Evolutionary conservation across 2,113 vertebrate genomes (phyloP), one percentile per base, ranked within the genome.

Genomic region (Terrapene triunguis): DNA sequence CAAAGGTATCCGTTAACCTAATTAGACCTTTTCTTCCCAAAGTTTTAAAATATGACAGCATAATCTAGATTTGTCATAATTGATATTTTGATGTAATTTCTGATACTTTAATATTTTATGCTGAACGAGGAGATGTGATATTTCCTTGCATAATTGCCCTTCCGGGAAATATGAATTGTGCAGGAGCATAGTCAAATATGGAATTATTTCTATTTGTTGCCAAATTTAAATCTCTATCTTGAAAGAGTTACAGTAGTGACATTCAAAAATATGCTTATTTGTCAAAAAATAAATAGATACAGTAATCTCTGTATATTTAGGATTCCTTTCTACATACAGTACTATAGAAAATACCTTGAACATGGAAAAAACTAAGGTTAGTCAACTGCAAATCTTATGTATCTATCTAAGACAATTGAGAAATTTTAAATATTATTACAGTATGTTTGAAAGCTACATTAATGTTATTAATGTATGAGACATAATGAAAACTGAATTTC

Each of bases 401-500:
- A 87, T 80, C 42, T 76, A 53, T 35, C 8, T 76, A 84, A 48
- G 22, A 72, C 14, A 91, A 78, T 0, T 6, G 27, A 13, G 16
- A 55, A 57, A 21, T 88, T 83, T 13, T 62, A 1, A 78, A 93
- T 53, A 85, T 94, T 85, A 76, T 6, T 84, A 94, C 51, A 82
- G 11, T 53, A 10, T 38, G 59, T 89, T 90, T 76, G 79, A 54
- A 62, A 82, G 21, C 89, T 29, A 0, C 47, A 79, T 88, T 5
- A 55, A 57, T 65, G 54, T 12, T 32, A n/a, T 93, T 80, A 84
- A 16, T 83, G 32, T 24, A 29, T 38, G n/a, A 29, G 51, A 89
- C 82, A 85, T 95, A 81, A 95, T 65, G 10, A 89, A 95, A 94
- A 8, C 21, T 59, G 80, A 84, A 82, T 82, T 90, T 29, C 83